phyloP scores from a whole-genome alignment of 1,140 invertebrate species.

The Camponotus pennsylvanicus region DNA sequence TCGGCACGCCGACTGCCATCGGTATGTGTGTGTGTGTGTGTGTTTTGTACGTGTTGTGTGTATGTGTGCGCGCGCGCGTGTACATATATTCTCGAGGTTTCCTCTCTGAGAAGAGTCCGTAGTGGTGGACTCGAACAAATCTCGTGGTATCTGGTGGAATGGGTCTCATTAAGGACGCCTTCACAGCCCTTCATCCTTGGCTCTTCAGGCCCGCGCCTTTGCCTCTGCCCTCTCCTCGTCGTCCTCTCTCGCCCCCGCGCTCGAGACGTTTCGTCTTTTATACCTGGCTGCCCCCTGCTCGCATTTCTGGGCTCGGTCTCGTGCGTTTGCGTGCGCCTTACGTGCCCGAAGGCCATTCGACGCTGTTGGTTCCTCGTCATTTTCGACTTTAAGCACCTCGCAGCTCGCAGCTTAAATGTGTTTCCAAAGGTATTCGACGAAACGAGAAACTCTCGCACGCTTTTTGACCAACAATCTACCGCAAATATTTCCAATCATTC shows the following conservation, averaged over 20 bases:
- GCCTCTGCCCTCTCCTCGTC: background rate
- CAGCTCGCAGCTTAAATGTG: constrained; percentile 49
- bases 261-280: constrained; percentile 74
- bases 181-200: constrained; percentile 78
- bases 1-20: constrained; percentile 51
- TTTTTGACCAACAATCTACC: constrained; percentile 1
- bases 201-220: constrained; percentile 68
- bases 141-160: constrained; percentile 76
- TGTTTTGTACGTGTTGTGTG: too few species aligned
- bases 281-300: constrained; percentile 73
- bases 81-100: background rate
- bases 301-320: constrained; percentile 63
- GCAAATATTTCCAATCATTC: background rate
- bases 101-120: constrained; percentile 51
- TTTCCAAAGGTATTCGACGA: constrained; percentile 40
- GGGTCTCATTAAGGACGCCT: constrained; percentile 81
- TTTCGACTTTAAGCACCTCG: constrained; percentile 76
- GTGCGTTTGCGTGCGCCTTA: constrained; percentile 66
- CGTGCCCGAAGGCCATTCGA: constrained; percentile 72
- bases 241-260: constrained; percentile 38
- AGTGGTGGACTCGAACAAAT: constrained; percentile 66
- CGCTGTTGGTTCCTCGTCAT: constrained; percentile 72
- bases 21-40: constrained; percentile 3
- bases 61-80: background rate
- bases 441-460: constrained; percentile 36